Conservation (phyloP, 35 echinoderm and acorn worm species). For the Heliocidaris erythrogramma region DNA sequence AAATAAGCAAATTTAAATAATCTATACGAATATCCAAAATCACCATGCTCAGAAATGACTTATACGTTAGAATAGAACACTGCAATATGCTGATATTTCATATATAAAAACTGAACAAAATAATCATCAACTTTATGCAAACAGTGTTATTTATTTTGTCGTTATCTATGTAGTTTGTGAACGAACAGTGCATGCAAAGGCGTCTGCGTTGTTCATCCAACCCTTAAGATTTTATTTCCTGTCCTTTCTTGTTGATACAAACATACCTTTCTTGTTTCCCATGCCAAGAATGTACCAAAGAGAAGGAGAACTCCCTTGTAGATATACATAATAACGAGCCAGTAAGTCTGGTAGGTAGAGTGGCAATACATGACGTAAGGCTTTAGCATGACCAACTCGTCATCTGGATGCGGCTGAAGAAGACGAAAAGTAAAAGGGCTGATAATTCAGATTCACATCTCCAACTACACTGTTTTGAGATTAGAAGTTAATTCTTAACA, state of each 20-base stretch:
- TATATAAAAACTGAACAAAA: too few relatives aligned
- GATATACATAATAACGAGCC: conserved; percentile 58
- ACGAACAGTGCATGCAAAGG: too few relatives aligned
- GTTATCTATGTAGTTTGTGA: too few relatives aligned
- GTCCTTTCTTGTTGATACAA: background rate
- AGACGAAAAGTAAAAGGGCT: background rate
- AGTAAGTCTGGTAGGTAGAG: conserved; percentile 59
- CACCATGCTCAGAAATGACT: too few relatives aligned
- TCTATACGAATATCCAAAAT: too few relatives aligned
- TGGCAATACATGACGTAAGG: conserved; percentile 54
- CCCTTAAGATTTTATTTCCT: background rate
- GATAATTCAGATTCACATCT: background rate
- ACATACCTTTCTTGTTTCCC: conserved; percentile 87
- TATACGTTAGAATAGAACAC: too few relatives aligned
- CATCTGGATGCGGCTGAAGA: conserved; percentile 46
- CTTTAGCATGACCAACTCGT: conserved; percentile 49
- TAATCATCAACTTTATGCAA: too few relatives aligned
- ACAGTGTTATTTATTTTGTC: too few relatives aligned
- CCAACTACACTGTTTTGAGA: background rate
- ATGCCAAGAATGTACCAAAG: conserved; percentile 78
- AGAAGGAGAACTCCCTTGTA: conserved; percentile 76
- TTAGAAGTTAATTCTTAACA: background rate
- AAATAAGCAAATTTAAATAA: too few relatives aligned
- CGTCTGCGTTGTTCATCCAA: background rate
- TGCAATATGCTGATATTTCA: too few relatives aligned